Evolutionary conservation across 1,140 invertebrate species (phyloP).

Genomic region (Panagrolaimus sp.): DNA sequence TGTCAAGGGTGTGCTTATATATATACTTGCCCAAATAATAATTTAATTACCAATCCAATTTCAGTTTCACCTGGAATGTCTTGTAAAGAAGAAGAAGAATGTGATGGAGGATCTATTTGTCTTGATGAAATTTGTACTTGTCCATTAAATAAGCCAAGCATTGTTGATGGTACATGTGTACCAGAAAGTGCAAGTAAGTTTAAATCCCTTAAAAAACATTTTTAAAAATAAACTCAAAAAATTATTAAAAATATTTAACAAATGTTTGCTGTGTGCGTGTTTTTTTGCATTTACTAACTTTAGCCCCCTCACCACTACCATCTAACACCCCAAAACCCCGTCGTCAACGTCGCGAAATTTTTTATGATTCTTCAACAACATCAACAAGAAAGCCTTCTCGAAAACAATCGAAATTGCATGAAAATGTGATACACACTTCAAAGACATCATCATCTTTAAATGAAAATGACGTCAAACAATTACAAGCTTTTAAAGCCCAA

Average conservation of each 20-base stretch:
- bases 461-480: too few relatives aligned
- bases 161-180: neutral
- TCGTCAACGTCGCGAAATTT: neutral
- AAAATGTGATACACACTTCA: too few relatives aligned
- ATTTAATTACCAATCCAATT: neutral
- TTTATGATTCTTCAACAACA: neutral
- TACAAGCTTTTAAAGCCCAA: too few relatives aligned
- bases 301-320: too few relatives aligned
- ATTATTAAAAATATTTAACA: conserved; percentile 7
- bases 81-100: conserved; percentile 12
- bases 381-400: neutral
- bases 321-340: neutral
- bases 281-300: neutral
- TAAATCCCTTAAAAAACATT: neutral
- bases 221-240: too few relatives aligned
- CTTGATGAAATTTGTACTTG: conserved; percentile 34
- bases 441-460: too few relatives aligned
- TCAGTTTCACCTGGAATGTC: neutral
- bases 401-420: too few relatives aligned
- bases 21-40: neutral
- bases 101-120: conserved; percentile 37
- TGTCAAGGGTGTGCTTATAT: neutral
- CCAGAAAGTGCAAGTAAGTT: conserved; percentile 26
- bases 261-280: neutral
- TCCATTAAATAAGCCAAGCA: conserved; percentile 15